These are phyloP conservation scores for Emesis castigata DNA, from an alignment of 2,888 invertebrate genomes.

Conservation along the genomic window DNA sequence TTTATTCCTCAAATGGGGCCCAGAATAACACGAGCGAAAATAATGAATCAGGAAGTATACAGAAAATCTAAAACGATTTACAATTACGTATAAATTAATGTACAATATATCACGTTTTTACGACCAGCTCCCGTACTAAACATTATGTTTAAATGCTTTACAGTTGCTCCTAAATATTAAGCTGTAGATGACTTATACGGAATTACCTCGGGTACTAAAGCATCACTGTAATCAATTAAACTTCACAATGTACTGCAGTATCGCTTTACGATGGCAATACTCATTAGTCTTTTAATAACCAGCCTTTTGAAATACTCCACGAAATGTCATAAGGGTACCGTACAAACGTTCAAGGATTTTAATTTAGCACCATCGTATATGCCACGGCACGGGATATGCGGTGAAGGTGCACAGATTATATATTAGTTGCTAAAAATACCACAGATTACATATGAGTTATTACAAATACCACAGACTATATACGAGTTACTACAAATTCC, in stretches of 20 bases:
- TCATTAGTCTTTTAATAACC: slow-evolving; percentile 14
- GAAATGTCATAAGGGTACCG: background rate
- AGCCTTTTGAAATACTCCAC: slow-evolving; percentile 4
- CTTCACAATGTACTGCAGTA: slow-evolving; percentile 23
- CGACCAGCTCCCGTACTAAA: background rate
- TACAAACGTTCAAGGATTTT: background rate
- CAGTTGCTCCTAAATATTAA: slow-evolving; percentile 6
- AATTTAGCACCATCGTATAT: background rate
- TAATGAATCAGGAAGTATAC: too few species aligned
- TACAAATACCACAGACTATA: too few species aligned
- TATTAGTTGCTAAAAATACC: too few species aligned
- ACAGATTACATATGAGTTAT: too few species aligned
- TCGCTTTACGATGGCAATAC: slow-evolving; percentile 27
- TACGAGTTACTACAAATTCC: too few species aligned
- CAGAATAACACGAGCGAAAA: too few species aligned
- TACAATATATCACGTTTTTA: background rate
- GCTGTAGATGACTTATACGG: background rate
- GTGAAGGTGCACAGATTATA: background rate
- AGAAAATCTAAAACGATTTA: too few species aligned
- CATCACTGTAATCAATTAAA: slow-evolving; percentile 34
- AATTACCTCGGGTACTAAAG: background rate
- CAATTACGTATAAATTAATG: background rate
- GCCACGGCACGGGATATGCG: background rate
- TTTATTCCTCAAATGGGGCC: too few species aligned
- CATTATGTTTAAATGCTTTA: background rate